Evolutionary conservation across 2,113 vertebrate species (phyloP), one percentile per base, ranked within the genome.

Genomic region (Syngnathoides biaculeatus): DNA sequence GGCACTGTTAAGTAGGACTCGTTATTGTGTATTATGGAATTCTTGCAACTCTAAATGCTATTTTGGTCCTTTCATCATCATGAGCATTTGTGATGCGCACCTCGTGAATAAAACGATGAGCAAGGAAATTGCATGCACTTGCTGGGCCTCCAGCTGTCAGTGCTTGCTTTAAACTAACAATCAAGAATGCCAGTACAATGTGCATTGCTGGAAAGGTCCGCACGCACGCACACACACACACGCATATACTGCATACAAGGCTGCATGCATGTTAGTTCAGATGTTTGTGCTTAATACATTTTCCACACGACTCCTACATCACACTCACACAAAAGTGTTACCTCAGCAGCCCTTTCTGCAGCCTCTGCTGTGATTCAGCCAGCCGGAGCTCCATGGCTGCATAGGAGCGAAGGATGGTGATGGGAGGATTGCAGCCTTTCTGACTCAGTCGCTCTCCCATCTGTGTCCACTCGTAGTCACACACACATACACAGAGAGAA

Each of bases 351-450:
- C 59, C 81, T 76, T 77, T 79, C 43, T 84, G 80, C 75, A 74
- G 84, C 83, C 48, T 81, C n/a, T 48, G 79, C n/a, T 68, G 81
- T 64, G 78, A 83, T 78, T 86, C 83, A 84, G 79, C 73, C 81
- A 77, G 82, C 71, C 68, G 72, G 71, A 84, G 84, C 81, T 82
- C 83, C 88, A 90, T 90, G 76, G 72, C 73, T 74, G 86, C 83
- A 79, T 80, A 80, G 72, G 77, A 77, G 83, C 65, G 74, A 82
- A 77, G 75, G 78, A 50, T 19, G 52, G 74, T 71, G 88, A 87
- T 78, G 86, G 77, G 88, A 86, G 82, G 74, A 77, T 85, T 80
- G 74, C 78, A 86, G 79, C 80, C 77, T 69, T 84, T 80, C 73
- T 84, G 82, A 86, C 74, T 87, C 85, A 82, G 78, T 77, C 67